Base-by-base conservation (phyloP, 2,113 vertebrate genomes). In the Guaruba guarouba region DNA sequence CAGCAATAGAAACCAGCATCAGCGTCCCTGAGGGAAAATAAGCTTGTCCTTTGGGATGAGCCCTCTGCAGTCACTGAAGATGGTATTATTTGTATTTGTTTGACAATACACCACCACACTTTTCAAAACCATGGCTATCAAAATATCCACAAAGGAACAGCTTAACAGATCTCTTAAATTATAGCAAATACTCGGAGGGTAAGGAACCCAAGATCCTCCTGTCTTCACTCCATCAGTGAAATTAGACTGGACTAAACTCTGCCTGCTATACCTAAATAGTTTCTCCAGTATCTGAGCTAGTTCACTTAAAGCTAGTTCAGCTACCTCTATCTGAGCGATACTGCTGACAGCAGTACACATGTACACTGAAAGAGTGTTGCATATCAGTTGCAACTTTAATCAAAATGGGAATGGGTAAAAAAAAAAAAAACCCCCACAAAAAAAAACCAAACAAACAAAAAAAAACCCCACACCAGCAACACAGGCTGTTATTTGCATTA, bases 401-500 rank as follows among this genome's bases (percentile, higher is more conserved):
- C 43, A 78, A 88, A 88, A 70, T 35, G 76, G 27, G 48, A 83
- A 52, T 37, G 17, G 22, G 20, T n/a, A 23, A 23, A 61, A 88
- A 68, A 81, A 68, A 81, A 19, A 88, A 54, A 5, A 19, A 52
- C 37, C 35, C 39, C 25, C 82, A 66, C 37, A 64, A 6, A 83
- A 68, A 81, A 41, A 41, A 81, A 68, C n/a, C n/a, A n/a, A n/a
- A n/a, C 59, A 43, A 61, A 3, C 11, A 57, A 7, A 11, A 44
- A 48, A 74, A 29, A 25, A 37, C 11, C 18, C 23, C 22, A 55
- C 79, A 92, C 52, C 62, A 84, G 78, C 52, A 95, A 93, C 81
- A 92, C 94, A 85, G 86, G 81, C 89, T 96, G 95, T 87, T 92
- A 93, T 92, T 94, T 96, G 78, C 92, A 94, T 87, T 92, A 86